A percentile compares a stretch with the other conserved stretches of the same genome.
phyloP scores from a whole-genome alignment of 2,113 vertebrate species.

The Phainopepla nitens region DNA sequence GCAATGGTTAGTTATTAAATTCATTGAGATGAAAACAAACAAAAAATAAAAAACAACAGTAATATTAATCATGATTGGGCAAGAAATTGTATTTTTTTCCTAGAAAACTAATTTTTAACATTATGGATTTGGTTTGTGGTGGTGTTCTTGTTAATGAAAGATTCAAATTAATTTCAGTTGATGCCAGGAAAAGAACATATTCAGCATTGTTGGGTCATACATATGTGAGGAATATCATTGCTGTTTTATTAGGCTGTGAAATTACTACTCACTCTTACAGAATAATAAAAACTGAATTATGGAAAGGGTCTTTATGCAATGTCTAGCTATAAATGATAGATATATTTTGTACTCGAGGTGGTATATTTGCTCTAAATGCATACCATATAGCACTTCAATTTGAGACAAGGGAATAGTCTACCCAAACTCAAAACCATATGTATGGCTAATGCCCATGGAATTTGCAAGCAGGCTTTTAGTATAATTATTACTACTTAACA shows the following conservation, averaged over 20 bases:
- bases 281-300: conserved; percentile 65
- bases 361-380: conserved; percentile 67
- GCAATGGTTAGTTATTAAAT: background rate
- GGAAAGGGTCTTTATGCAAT: conserved; percentile 42
- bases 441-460: conserved; percentile 27
- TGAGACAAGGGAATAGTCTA: conserved; percentile 2
- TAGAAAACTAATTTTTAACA: conserved; percentile 26
- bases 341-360: conserved; percentile 43
- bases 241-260: conserved; percentile 71
- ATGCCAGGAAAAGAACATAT: conserved; percentile 13
- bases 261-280: conserved; percentile 55
- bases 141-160: conserved; percentile 45
- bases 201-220: conserved; percentile 23
- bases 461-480: conserved; percentile 2
- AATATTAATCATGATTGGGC: background rate
- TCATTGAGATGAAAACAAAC: background rate
- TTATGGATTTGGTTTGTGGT: conserved; percentile 28
- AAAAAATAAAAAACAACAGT: background rate
- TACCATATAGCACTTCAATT: conserved; percentile 52
- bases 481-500: conserved; percentile 57
- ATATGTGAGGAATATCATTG: conserved; percentile 8
- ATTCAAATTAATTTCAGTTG: conserved; percentile 60
- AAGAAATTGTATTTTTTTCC: background rate
- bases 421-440: conserved; percentile 65
- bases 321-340: conserved; percentile 51